Evolutionary conservation across 2,888 invertebrate species (phyloP).

Genomic region (Palloptera scutellata): DNA sequence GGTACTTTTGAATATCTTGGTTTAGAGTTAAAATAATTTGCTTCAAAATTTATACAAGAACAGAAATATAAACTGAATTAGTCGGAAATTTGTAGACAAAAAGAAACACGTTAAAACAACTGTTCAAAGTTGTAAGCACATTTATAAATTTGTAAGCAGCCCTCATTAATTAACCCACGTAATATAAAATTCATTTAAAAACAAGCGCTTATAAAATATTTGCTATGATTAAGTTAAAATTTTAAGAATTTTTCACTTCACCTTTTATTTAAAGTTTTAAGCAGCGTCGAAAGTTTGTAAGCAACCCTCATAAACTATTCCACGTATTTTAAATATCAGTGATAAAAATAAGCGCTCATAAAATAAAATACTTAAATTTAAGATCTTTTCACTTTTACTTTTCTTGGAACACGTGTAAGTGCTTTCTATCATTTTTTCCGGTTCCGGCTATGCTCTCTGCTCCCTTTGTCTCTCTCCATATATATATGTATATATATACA

Average conservation of each 20-base stretch:
- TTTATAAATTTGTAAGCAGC: conserved; percentile 15
- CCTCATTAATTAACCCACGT: background rate
- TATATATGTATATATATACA: too few relatives aligned
- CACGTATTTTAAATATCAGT: too few relatives aligned
- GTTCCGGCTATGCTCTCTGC: background rate
- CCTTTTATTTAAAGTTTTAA: too few relatives aligned
- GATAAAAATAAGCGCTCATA: background rate
- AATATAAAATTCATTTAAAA: background rate
- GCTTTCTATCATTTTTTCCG: background rate
- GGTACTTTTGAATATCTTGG: too few relatives aligned
- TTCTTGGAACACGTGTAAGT: background rate
- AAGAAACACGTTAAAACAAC: too few relatives aligned
- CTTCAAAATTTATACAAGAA: too few relatives aligned
- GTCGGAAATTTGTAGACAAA: too few relatives aligned
- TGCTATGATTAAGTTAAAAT: background rate
- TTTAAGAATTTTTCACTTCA: too few relatives aligned
- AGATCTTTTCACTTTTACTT: background rate
- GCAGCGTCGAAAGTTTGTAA: background rate
- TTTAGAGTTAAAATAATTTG: too few relatives aligned
- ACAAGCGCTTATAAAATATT: conserved; percentile 19
- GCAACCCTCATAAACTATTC: background rate
- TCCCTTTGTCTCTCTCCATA: background rate
- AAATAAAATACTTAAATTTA: background rate
- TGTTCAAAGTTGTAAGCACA: conserved; percentile 10
- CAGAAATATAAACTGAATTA: too few relatives aligned